These are phyloP conservation scores for Aphidoletes aphidimyza DNA, from an alignment of 2,888 invertebrate genomes.

Conservation along the genomic window DNA sequence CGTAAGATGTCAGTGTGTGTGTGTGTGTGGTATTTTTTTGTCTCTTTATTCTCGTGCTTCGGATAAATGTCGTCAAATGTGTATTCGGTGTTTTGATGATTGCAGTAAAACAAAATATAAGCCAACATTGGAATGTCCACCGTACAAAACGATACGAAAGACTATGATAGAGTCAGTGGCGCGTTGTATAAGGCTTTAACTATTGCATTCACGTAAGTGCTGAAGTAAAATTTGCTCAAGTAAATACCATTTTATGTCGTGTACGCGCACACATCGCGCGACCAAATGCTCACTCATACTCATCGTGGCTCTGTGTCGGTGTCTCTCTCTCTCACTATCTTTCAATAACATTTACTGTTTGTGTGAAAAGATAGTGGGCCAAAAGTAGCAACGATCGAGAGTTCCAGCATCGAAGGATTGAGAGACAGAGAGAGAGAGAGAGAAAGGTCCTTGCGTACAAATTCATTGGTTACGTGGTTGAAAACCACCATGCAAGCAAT, in stretches of 20 bases:
- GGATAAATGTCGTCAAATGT: neutral
- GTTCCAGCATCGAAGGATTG: neutral
- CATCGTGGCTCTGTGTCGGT: neutral
- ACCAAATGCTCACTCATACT: neutral
- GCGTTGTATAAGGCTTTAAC: neutral
- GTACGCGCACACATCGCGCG: constrained; percentile 21
- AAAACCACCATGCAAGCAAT: neutral
- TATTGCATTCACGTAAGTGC: constrained; percentile 44
- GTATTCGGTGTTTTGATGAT: constrained; percentile 26
- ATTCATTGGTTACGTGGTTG: constrained; percentile 20
- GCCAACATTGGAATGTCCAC: constrained; percentile 30
- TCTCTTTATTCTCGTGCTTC: neutral
- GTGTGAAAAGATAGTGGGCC: neutral
- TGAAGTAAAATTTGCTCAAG: constrained; percentile 30
- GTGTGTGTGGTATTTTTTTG: neutral
- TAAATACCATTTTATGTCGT: constrained; percentile 32
- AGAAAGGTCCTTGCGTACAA: constrained; percentile 29
- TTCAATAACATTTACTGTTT: neutral
- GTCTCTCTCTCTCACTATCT: neutral
- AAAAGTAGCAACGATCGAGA: neutral
- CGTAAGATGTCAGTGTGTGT: too few relatives aligned
- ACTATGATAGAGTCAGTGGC: too few relatives aligned
- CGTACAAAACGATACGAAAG: too few relatives aligned
- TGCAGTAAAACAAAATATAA: constrained; percentile 28
- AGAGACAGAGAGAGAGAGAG: too few relatives aligned